Conservation (phyloP, 2,797 vertebrate species). For the Dallia pectoralis region DNA sequence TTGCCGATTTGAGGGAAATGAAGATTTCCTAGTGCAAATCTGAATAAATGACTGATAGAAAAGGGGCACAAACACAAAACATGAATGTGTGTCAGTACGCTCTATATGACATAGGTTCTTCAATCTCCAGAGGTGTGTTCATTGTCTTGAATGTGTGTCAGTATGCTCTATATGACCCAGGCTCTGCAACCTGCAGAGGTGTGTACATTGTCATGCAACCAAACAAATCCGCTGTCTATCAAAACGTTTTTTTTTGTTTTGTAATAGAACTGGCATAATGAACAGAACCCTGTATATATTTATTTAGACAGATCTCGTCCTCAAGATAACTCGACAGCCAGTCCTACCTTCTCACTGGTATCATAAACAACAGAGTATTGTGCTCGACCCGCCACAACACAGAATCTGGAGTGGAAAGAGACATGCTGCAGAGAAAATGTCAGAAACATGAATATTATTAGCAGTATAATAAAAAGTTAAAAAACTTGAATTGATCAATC, state of each 20-base stretch:
- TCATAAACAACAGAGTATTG: constrained; percentile 62
- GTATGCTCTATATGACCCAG: not conserved
- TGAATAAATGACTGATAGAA: not conserved
- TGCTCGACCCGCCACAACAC: constrained; percentile 35
- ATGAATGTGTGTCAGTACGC: not conserved
- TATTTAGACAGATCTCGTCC: not conserved
- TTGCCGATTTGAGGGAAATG: constrained; percentile 7
- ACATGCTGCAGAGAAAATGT: constrained; percentile 57
- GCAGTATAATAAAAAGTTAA: not conserved
- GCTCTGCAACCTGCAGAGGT: not conserved
- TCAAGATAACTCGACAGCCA: not conserved
- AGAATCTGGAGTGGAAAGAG: constrained; percentile 56
- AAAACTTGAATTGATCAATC: not conserved
- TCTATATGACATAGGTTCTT: not conserved
- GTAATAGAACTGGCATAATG: not conserved
- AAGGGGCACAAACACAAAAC: not conserved
- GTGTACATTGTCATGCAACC: not conserved
- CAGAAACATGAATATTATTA: not conserved
- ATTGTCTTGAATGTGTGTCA: not conserved
- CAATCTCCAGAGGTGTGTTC: not conserved
- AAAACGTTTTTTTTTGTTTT: too few species aligned
- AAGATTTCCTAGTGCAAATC: constrained; percentile 12
- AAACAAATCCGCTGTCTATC: too few species aligned
- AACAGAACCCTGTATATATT: not conserved
- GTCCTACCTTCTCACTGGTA: constrained; percentile 64